Evolutionary conservation across 2,797 vertebrate species (phyloP).

Genomic region (Characodon lateralis): DNA sequence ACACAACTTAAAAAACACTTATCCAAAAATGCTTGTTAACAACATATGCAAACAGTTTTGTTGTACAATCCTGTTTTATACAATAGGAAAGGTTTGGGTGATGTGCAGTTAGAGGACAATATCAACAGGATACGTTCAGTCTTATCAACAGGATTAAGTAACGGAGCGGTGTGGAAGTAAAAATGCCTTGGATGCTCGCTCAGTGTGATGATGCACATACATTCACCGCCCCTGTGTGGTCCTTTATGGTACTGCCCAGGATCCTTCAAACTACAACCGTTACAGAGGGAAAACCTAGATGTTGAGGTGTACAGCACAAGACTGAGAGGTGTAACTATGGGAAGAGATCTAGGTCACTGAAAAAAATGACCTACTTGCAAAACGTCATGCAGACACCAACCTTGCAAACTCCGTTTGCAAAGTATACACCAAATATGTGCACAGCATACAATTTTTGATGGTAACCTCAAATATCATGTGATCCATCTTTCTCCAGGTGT

Average conservation of each 20-base stretch:
- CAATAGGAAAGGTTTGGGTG: background rate
- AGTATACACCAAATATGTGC: background rate
- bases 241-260: background rate
- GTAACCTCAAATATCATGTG: background rate
- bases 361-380: background rate
- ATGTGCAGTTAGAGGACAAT: background rate
- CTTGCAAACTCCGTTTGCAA: no score
- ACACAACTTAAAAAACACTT: background rate
- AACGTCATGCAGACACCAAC: background rate
- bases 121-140: background rate
- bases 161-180: background rate
- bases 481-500: background rate
- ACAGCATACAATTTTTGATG: background rate
- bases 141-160: background rate
- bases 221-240: constrained; percentile 5
- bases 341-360: background rate
- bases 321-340: background rate
- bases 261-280: background rate
- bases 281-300: no score
- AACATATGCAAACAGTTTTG: background rate
- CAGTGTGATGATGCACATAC: background rate
- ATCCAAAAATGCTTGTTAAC: background rate
- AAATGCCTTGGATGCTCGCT: no score
- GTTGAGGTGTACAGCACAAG: background rate
- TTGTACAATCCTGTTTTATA: background rate